Evolutionary conservation across 2,113 vertebrate species (phyloP).

Genomic region (Melanotaenia duboulayi): DNA sequence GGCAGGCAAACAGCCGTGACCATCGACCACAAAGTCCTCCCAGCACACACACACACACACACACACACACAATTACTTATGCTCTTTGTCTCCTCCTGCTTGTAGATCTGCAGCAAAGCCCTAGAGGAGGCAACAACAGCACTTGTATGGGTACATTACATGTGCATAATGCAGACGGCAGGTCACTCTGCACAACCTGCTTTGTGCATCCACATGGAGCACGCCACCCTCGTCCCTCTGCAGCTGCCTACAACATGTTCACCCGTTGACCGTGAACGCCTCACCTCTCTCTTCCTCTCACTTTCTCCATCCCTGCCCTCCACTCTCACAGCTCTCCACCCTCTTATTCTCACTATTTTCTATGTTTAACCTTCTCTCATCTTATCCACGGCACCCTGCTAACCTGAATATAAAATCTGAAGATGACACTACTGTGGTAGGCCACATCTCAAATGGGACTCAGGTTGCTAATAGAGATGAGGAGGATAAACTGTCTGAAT

Average conservation of each 20-base stretch:
- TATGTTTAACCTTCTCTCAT: constrained; percentile 15
- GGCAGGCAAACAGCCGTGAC: constrained; percentile 63
- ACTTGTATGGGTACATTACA: constrained; percentile 54
- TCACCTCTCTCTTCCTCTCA: constrained; percentile 25
- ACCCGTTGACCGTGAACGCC: constrained; percentile 51
- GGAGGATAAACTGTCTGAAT: no score
- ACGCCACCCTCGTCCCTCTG: constrained; percentile 24
- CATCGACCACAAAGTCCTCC: constrained; percentile 33
- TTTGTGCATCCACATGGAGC: constrained; percentile 38
- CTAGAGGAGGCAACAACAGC: constrained; percentile 23
- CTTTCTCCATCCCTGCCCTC: constrained; percentile 10
- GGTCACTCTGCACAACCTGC: constrained; percentile 25
- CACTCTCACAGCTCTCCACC: constrained; percentile 2
- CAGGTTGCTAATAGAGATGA: no score
- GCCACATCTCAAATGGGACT: no score
- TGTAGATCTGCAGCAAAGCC: constrained; percentile 47
- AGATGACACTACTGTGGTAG: no score
- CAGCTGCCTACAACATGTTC: constrained; percentile 40
- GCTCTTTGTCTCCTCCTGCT: constrained; percentile 55
- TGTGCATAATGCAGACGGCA: constrained; percentile 56
- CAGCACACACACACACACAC: constrained; percentile 9
- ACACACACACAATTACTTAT: constrained; percentile 21
- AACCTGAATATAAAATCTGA: no score
- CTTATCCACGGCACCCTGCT: no score
- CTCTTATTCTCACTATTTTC: constrained; percentile 5